Evolutionary conservation across 1,140 invertebrate genomes (phyloP).

Genomic region (Centruroides vittatus): DNA sequence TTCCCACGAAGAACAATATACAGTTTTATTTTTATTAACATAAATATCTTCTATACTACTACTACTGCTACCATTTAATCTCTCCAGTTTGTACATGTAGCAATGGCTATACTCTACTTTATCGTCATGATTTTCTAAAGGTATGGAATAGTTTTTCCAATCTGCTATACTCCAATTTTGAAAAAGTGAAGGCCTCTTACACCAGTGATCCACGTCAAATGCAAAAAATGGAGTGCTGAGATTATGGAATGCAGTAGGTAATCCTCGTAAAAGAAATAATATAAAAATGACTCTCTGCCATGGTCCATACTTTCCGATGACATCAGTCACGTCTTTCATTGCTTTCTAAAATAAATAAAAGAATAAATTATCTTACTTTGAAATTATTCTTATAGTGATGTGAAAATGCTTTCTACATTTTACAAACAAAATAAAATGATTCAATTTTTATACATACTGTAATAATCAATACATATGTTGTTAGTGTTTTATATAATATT

Average conservation of each 20-base stretch:
- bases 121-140: background rate
- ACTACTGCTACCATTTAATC: background rate
- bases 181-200: background rate
- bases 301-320: constrained; percentile 12
- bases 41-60: background rate
- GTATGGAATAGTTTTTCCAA: constrained; percentile 8
- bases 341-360: no score
- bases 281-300: constrained; percentile 13
- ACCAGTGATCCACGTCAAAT: constrained; percentile 9
- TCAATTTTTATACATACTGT: no score
- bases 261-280: constrained; percentile 7
- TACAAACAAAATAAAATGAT: no score
- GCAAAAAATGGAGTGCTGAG: constrained; percentile 13
- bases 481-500: no score
- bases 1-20: constrained; percentile 12
- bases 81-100: constrained; percentile 1
- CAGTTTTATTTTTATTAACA: constrained; percentile 6
- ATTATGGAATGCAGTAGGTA: constrained; percentile 12
- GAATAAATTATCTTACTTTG: no score
- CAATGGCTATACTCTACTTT: constrained; percentile 2
- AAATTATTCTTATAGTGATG: no score
- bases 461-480: no score
- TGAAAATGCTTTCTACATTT: no score
- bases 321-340: constrained; percentile 7
- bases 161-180: constrained; percentile 2